These are phyloP conservation scores for Bucco capensis DNA, from an alignment of 2,113 vertebrate genomes.

Conservation along the genomic window DNA sequence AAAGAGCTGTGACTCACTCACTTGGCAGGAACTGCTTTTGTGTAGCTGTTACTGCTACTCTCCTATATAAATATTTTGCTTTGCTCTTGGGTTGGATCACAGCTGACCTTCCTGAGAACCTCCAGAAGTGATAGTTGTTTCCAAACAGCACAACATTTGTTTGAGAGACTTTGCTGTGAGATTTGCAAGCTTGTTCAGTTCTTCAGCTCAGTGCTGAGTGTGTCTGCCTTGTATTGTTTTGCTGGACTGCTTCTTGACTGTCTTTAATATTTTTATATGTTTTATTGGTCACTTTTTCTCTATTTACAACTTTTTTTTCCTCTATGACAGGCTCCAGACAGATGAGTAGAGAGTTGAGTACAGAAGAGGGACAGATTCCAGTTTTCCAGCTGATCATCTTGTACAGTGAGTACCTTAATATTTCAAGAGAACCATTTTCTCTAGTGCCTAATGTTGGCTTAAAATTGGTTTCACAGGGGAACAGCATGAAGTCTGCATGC, in stretches of 20 bases:
- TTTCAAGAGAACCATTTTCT: not conserved
- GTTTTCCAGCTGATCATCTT: not conserved
- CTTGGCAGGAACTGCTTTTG: not conserved
- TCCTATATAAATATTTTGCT: not conserved
- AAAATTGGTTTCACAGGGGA: not conserved
- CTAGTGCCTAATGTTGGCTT: not conserved
- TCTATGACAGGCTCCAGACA: not conserved
- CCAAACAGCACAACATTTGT: not conserved
- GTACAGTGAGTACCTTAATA: conserved; percentile 14
- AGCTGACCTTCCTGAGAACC: not conserved
- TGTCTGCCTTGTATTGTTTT: not conserved
- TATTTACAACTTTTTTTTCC: not conserved
- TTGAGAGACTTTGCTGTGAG: not conserved
- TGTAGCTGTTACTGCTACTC: not conserved
- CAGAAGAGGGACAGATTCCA: not conserved
- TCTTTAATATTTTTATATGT: too few relatives aligned
- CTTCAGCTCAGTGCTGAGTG: not conserved
- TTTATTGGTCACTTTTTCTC: not conserved
- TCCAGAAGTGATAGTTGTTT: not conserved
- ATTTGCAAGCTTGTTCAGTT: not conserved
- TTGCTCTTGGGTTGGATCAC: not conserved
- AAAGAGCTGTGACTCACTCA: not conserved
- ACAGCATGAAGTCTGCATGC: not conserved
- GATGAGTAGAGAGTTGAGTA: not conserved
- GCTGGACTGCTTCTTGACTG: not conserved